Evolutionary conservation across 2,888 invertebrate species (phyloP).

Genomic region (Epicampocera succincta): DNA sequence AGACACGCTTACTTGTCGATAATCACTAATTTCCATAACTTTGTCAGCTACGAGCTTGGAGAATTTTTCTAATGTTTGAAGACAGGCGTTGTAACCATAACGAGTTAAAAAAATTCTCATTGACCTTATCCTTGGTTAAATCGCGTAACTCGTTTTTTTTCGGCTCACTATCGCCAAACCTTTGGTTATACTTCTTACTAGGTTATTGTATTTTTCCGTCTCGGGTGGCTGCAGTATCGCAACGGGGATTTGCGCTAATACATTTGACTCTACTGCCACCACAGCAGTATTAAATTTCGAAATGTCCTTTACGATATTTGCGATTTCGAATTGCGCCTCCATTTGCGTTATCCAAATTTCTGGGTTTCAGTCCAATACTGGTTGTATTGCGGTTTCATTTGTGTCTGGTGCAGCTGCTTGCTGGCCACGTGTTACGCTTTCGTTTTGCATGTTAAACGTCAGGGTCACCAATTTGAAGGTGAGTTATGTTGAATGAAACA

Average conservation of each 20-base stretch:
- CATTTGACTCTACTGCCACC: constrained; percentile 15
- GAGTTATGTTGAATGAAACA: too few relatives aligned
- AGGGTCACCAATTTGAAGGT: too few relatives aligned
- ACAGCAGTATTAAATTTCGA: not conserved
- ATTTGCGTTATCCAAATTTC: constrained; percentile 19
- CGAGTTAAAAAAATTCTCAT: not conserved
- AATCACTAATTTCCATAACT: constrained; percentile 24
- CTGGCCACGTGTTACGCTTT: too few relatives aligned
- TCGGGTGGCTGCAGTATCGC: constrained; percentile 21
- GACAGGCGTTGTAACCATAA: constrained; percentile 13
- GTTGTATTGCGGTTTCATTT: not conserved
- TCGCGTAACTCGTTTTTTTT: constrained; percentile 8
- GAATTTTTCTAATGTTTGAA: not conserved
- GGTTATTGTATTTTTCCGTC: constrained; percentile 8
- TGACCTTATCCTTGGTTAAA: not conserved
- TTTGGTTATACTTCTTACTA: constrained; percentile 21
- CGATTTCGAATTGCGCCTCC: constrained; percentile 4
- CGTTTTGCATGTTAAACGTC: too few relatives aligned
- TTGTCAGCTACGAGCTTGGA: constrained; percentile 11
- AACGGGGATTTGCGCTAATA: too few relatives aligned
- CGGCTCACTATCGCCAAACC: constrained; percentile 28
- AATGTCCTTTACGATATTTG: not conserved
- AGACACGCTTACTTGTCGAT: constrained; percentile 15
- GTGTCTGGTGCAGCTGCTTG: not conserved
- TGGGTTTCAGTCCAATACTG: not conserved